Evolutionary conservation across 2,797 vertebrate genomes (phyloP), one percentile per base, ranked within the genome.

Genomic region (Lemur catta): DNA sequence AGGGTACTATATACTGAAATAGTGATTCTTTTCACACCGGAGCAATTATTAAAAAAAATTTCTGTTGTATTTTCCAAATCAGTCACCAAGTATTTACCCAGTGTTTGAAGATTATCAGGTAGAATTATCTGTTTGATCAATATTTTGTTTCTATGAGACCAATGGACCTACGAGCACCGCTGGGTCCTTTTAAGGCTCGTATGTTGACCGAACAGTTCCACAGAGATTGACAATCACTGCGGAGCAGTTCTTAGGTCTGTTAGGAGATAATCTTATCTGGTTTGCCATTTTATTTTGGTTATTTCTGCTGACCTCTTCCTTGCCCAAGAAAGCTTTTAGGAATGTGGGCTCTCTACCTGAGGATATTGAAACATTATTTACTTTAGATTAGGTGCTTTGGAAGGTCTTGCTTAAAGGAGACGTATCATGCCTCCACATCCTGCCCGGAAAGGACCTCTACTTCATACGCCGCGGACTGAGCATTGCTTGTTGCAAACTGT

Each of bases 361-460:
- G 79, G 84, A 65, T 85, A 84, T 1, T 48, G 94, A 75, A 84
- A 95, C n/a, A 46, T 91, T 97, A 92, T 97, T 97, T 97, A 96
- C 76, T 93, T 95, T 96, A 96, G 96, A 98, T 97, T 92, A 97
- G 72, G 84, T 76, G 18, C 33, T 72, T 67, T 17, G 69, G 85
- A 76, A 92, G 90, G 20, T 48, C 84, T 76, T 71, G 52, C 91
- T 61, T 69, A 74, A 94, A 94, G 92, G 59, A 92, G 71, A 24
- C 63, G 15, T 65, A 88, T 55, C n/a, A 1, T 28, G 38, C 71
- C 46, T 59, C 80, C 46, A 81, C 79, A 91, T 95, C 89, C 82
- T 75, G 89, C 85, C 76, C 3, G 24, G 81, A 76, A 55, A 75
- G 26, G 33, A 35, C 69, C 22, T 50, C 0, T 7, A 18, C 59